Percentiles rank a stretch among this genome's conserved stretches.
Conservation (phyloP, 2,888 invertebrate genomes). For the Cephus rjabovi region DNA sequence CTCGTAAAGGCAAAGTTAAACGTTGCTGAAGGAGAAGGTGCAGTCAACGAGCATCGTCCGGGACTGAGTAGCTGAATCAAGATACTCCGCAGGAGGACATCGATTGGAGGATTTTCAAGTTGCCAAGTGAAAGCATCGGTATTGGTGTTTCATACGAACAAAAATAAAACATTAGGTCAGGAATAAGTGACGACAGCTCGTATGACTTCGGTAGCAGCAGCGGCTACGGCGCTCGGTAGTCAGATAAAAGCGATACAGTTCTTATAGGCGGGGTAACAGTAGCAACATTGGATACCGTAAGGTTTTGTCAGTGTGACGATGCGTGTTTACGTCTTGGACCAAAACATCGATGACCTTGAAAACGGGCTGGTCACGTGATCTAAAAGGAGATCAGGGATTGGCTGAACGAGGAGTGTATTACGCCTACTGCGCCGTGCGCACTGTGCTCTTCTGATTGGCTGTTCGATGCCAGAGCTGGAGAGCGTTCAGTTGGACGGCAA, state of each 20-base stretch:
- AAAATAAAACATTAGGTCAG: background rate
- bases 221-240: background rate
- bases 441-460: conserved; percentile 2
- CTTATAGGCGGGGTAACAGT: background rate
- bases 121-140: background rate
- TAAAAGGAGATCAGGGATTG: conserved; percentile 33
- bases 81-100: background rate
- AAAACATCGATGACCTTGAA: conserved; percentile 66
- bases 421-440: conserved; percentile 43
- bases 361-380: conserved; percentile 52
- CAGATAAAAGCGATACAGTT: background rate
- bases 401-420: conserved; percentile 31
- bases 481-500: background rate
- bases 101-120: conserved; percentile 1
- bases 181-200: background rate
- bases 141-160: background rate
- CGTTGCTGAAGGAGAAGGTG: background rate
- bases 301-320: conserved; percentile 6
- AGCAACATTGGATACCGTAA: background rate
- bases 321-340: conserved; percentile 54
- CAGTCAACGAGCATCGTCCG: background rate
- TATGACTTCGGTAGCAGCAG: background rate
- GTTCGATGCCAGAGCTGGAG: conserved; percentile 18
- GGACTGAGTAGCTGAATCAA: background rate
- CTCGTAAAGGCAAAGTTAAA: background rate